A percentile compares a stretch with the other conserved stretches of the same genome.
These are phyloP conservation scores for Anoplius nigerrimus DNA, from an alignment of 2,888 invertebrate genomes.

Conservation along the genomic window DNA sequence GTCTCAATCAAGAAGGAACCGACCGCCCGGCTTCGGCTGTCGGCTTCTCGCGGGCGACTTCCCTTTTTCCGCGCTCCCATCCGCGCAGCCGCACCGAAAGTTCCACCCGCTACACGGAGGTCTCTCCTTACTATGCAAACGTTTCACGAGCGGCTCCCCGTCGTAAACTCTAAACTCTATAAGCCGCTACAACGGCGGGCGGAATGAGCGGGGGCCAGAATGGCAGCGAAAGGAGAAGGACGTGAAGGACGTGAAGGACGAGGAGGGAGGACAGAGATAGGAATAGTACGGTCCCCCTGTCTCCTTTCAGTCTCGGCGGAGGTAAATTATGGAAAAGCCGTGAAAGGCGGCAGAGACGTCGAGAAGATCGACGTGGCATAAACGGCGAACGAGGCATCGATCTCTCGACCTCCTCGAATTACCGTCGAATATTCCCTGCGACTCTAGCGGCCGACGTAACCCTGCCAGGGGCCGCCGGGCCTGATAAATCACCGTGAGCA, in stretches of 20 bases:
- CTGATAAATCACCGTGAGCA: no score
- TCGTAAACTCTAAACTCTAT: constrained; percentile 46
- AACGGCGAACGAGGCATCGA: constrained; percentile 13
- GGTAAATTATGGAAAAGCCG: constrained; percentile 47
- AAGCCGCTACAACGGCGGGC: constrained; percentile 28
- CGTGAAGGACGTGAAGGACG: constrained; percentile 19
- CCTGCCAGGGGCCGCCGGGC: neutral
- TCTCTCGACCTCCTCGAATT: constrained; percentile 12
- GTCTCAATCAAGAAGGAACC: constrained; percentile 22
- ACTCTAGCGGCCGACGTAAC: constrained; percentile 4
- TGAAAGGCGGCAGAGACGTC: constrained; percentile 23
- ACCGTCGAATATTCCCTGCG: neutral
- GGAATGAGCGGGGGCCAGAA: constrained; percentile 18
- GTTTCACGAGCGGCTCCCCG: constrained; percentile 37
- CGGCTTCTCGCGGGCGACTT: no score
- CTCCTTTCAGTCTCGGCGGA: constrained; percentile 20
- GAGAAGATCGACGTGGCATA: constrained; percentile 28
- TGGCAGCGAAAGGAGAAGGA: constrained; percentile 5
- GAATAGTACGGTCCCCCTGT: constrained; percentile 4
- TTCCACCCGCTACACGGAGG: constrained; percentile 23
- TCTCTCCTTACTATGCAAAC: constrained; percentile 27
- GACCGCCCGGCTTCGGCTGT: neutral
- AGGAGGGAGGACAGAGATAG: constrained; percentile 17
- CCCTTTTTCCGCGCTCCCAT: neutral
- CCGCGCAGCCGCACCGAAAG: neutral